phyloP scores from a whole-genome alignment of 2,113 vertebrate species.

The Paratilapia polleni region DNA sequence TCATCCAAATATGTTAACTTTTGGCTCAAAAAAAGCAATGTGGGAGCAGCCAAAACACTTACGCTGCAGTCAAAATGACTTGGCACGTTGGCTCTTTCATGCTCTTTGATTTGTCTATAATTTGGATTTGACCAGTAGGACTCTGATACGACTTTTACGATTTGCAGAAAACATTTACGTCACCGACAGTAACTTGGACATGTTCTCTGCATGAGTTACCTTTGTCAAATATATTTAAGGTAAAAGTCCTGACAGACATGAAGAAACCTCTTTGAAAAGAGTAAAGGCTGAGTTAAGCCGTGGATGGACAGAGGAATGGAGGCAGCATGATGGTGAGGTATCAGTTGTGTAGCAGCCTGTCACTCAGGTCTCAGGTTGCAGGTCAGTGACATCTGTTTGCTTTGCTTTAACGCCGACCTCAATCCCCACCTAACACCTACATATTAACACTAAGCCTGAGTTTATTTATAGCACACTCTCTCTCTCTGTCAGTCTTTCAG shows the following conservation, averaged over 20 bases:
- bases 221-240: neutral
- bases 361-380: neutral
- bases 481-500: neutral
- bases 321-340: neutral
- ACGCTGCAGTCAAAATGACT: too few relatives aligned
- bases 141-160: neutral
- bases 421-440: neutral
- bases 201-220: neutral
- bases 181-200: neutral
- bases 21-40: too few relatives aligned
- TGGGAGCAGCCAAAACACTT: too few relatives aligned
- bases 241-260: neutral
- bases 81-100: neutral
- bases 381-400: neutral
- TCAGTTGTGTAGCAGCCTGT: neutral
- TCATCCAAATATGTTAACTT: too few relatives aligned
- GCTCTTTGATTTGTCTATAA: too few relatives aligned
- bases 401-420: neutral
- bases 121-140: too few relatives aligned
- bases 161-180: neutral
- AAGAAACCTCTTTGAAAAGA: neutral
- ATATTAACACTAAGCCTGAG: neutral
- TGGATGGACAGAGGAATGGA: neutral
- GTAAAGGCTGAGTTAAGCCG: neutral
- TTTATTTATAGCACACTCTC: neutral